Conservation (phyloP, 1,140 invertebrate genomes). For the Cephus cinctus region DNA sequence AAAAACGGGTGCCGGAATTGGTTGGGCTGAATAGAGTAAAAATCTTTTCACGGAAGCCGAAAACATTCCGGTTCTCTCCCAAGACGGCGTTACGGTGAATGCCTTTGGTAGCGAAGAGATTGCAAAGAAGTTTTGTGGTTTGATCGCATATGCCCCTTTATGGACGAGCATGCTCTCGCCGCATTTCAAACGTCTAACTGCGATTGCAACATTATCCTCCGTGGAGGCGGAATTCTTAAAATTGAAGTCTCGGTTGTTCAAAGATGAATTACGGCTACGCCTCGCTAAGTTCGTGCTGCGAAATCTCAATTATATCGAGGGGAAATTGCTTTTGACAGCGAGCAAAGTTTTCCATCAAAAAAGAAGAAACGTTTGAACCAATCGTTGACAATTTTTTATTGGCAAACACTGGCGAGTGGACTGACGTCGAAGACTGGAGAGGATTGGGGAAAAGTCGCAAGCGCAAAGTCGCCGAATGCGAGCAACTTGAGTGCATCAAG, state of each 20-base stretch:
- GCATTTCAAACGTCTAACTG: background rate
- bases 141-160: background rate
- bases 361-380: background rate
- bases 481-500: too few relatives aligned
- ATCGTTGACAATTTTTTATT: background rate
- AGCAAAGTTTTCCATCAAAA: background rate
- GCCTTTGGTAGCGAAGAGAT: background rate
- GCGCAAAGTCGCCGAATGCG: background rate
- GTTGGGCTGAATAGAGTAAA: background rate
- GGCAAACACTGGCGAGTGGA: background rate
- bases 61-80: background rate
- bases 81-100: background rate
- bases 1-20: background rate
- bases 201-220: slow-evolving; percentile 11
- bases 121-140: background rate
- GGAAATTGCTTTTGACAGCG: slow-evolving; percentile 6
- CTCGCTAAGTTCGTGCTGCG: slow-evolving; percentile 15
- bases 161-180: background rate
- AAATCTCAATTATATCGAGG: slow-evolving; percentile 14
- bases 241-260: slow-evolving; percentile 10
- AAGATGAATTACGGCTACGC: slow-evolving; percentile 12
- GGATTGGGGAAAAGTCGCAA: background rate
- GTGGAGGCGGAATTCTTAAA: slow-evolving; percentile 14
- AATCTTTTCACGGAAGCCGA: background rate
- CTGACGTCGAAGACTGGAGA: background rate